Percentiles rank a stretch among this genome's conserved stretches.
Evolutionary conservation across 2,888 invertebrate species (phyloP).

Genomic region (Andrena marginata): DNA sequence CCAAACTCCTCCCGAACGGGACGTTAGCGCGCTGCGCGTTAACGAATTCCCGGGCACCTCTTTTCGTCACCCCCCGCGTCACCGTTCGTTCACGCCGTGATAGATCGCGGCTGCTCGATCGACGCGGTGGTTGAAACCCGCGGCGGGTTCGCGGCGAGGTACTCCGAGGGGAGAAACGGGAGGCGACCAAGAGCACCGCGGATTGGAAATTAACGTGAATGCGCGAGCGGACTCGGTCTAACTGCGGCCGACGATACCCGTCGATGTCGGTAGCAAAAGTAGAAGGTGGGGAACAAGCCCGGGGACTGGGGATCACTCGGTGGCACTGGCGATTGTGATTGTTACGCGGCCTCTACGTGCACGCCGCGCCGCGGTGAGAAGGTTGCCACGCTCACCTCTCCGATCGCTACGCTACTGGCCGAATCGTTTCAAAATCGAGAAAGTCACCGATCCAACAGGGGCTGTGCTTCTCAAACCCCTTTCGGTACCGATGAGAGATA

Average conservation of each 20-base stretch:
- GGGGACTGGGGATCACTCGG: conserved; percentile 70
- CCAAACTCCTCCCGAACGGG: conserved; percentile 12
- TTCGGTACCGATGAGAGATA: conserved; percentile 1
- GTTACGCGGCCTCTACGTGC: conserved; percentile 45
- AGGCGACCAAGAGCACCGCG: conserved; percentile 55
- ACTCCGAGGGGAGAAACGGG: neutral
- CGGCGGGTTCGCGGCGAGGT: neutral
- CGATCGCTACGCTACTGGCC: conserved; percentile 62
- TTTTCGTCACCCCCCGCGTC: conserved; percentile 17
- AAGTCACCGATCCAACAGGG: conserved; percentile 56
- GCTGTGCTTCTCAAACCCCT: conserved; percentile 14
- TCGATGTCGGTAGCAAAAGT: conserved; percentile 74
- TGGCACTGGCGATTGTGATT: conserved; percentile 63
- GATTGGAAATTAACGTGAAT: conserved; percentile 82
- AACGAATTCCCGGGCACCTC: conserved; percentile 39
- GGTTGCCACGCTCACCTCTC: conserved; percentile 42
- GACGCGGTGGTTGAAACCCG: neutral
- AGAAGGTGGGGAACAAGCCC: conserved; percentile 66
- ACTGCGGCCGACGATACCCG: conserved; percentile 82
- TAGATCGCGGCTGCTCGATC: neutral
- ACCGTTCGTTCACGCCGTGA: neutral
- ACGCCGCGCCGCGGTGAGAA: conserved; percentile 42
- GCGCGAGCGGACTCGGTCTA: conserved; percentile 84
- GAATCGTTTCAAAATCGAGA: conserved; percentile 74
- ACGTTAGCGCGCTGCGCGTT: conserved; percentile 6